Percentiles rank a stretch among this genome's conserved stretches.
Conservation (phyloP, 2,888 invertebrate species). For the Papilio demoleus region DNA sequence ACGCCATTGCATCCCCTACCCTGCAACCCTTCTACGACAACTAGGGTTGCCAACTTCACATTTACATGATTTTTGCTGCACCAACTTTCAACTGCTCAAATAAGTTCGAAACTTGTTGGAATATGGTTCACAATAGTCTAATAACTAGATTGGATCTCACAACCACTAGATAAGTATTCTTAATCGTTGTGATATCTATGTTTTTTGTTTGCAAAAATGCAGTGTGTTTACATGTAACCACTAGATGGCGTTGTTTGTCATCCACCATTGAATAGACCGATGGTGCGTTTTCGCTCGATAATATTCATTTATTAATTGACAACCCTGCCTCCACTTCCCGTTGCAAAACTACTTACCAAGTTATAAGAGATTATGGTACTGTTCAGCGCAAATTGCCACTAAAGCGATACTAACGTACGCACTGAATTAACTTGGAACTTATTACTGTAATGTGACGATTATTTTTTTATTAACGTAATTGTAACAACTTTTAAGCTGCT, state of each 20-base stretch:
- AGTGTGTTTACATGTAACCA: background rate
- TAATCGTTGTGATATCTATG: background rate
- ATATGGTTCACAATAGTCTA: background rate
- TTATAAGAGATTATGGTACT: constrained; percentile 8
- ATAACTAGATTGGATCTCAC: background rate
- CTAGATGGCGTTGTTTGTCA: background rate
- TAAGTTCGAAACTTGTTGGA: background rate
- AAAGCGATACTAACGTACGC: background rate
- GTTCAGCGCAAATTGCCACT: background rate
- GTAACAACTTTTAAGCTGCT: too few species aligned
- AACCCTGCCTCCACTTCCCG: background rate
- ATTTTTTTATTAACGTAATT: background rate
- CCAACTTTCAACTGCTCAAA: background rate
- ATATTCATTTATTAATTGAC: background rate
- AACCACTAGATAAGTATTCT: background rate
- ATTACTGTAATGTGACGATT: background rate
- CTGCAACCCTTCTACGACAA: background rate
- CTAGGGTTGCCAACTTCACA: background rate
- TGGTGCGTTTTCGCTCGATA: too few species aligned
- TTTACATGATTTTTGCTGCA: background rate
- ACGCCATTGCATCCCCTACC: constrained; percentile 1
- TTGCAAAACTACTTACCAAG: constrained; percentile 1
- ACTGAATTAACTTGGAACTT: background rate
- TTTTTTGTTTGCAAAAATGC: background rate
- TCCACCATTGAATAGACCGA: too few species aligned